Percentiles rank a stretch among this genome's conserved stretches.
phyloP scores from a whole-genome alignment of 2,113 vertebrate species.

The Chaenogobius annularis region DNA sequence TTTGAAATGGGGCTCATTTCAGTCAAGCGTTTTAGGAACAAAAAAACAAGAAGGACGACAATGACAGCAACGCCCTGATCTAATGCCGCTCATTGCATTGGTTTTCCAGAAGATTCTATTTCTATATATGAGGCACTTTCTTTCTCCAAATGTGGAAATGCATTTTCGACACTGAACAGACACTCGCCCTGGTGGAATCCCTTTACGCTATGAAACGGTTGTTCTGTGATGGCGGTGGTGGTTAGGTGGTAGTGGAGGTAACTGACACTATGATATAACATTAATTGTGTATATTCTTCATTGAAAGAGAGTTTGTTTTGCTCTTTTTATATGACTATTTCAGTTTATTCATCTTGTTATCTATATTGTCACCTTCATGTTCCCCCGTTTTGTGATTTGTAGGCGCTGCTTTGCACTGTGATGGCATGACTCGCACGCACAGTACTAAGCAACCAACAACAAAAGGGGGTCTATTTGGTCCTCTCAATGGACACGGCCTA shows the following conservation, averaged over 20 bases:
- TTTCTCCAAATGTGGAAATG: conserved; percentile 12
- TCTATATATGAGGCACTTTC: conserved; percentile 19
- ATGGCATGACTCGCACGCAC: conserved; percentile 43
- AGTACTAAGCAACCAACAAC: conserved; percentile 4
- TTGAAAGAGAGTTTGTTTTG: too few species aligned
- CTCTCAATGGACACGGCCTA: not conserved
- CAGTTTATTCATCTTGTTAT: too few species aligned
- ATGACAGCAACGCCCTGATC: conserved; percentile 46
- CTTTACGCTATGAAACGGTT: not conserved
- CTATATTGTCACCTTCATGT: not conserved
- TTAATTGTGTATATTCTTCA: too few species aligned
- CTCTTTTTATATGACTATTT: too few species aligned
- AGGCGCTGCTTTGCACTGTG: conserved; percentile 18
- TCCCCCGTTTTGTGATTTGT: conserved; percentile 12
- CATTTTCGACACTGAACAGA: conserved; percentile 11
- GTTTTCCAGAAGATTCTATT: conserved; percentile 48
- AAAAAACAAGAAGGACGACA: not conserved
- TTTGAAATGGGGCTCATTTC: too few species aligned
- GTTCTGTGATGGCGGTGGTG: too few species aligned
- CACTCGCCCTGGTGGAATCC: conserved; percentile 1
- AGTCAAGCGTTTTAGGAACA: too few species aligned
- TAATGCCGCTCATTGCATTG: conserved; percentile 35
- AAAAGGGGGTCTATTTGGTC: conserved; percentile 9
- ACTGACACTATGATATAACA: too few species aligned
- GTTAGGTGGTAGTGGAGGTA: too few species aligned